These are phyloP conservation scores for Catagonus wagneri DNA, from an alignment of 2,113 vertebrate species.

Conservation along the genomic window DNA sequence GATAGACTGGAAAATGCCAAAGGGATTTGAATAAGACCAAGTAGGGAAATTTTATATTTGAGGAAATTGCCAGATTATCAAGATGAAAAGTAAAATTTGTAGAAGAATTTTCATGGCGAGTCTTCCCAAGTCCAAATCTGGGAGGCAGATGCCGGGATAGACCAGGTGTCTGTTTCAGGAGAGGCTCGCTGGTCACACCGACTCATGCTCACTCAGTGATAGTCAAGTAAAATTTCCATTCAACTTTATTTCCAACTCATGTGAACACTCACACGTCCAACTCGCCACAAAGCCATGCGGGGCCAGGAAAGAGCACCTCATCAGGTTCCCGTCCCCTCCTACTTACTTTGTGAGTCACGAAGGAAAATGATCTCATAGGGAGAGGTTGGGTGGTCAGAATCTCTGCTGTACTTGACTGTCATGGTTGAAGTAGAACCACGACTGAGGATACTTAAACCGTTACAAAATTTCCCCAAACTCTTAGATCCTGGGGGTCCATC, in stretches of 20 bases:
- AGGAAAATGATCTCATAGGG: not conserved
- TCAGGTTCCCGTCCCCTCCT: not conserved
- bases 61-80: too few relatives aligned
- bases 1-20: too few relatives aligned
- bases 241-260: not conserved
- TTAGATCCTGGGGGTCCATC: not conserved
- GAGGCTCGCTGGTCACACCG: not conserved
- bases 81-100: not conserved
- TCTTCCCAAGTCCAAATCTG: not conserved
- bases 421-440: not conserved
- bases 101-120: not conserved
- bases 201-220: not conserved
- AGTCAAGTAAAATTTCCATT: too few relatives aligned
- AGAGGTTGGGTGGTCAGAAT: not conserved
- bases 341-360: not conserved
- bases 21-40: not conserved
- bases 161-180: not conserved
- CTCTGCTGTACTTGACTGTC: not conserved
- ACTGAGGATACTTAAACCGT: too few relatives aligned
- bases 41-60: not conserved
- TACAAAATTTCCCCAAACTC: not conserved
- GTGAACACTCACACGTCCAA: not conserved
- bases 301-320: not conserved
- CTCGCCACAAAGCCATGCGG: too few relatives aligned
- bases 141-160: not conserved